Evolutionary conservation across 2,888 invertebrate genomes (phyloP), one percentile per base, ranked within the genome.

Genomic region (Athalia rosae): DNA sequence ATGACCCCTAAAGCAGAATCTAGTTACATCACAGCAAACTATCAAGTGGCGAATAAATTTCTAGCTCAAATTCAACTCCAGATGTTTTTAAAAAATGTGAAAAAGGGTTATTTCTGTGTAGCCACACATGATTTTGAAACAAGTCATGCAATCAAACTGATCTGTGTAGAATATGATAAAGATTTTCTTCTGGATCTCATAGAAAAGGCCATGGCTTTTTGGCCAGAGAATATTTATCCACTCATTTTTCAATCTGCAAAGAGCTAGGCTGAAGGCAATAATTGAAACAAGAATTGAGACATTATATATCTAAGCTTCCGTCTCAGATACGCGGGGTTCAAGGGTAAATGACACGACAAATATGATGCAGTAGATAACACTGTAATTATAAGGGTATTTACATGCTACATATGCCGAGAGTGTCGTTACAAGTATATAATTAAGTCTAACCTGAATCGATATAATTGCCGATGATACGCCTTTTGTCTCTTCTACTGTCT

Each of bases 61-160:
- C 8, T 53, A 4, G 76, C 56, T 4, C 64, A 76, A 76, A 64
- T 76, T 61, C 59, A 61, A 4, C 47, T 61, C 4, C 50, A 76
- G 48, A 76, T 76, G 76, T 61, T 64, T 45, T 15, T 63, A 56
- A 64, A 58, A 63, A 3, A 50, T 4, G 50, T 43, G 47, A 63
- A 76, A 56, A 48, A 50, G 48, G 76, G 61, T 13, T 76, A 50
- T 7, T 64, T 62, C 50, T 76, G 76, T 7, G 76, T 76, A 47
- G 63, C 76, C 13, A 63, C 2, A 13, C 53, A 45, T 15, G 15
- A 61, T 11, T 76, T 76, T 6, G 76, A 76, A 62, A 64, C 76
- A 4, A 76, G 43, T 56, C 48, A 76, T 53, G 4, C 4, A 15
- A 15, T 76, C 43, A 56, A 4, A 45, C 13, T 76, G n/a, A 45